Evolutionary conservation across 2,888 invertebrate species (phyloP), one percentile per base, ranked within the genome.

Genomic region (Keiferia lycopersicella): DNA sequence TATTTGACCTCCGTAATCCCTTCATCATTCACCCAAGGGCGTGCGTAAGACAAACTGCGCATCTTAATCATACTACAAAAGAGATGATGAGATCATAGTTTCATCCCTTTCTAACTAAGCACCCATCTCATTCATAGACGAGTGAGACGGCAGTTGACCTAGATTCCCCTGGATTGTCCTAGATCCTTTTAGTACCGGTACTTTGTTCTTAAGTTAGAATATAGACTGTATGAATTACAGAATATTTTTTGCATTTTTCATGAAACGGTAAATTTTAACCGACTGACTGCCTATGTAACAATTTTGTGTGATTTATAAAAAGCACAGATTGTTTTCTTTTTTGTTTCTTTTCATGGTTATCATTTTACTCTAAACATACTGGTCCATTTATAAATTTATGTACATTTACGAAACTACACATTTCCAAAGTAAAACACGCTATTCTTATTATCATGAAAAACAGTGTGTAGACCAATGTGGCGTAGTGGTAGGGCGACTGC

Each of bases 111-210:
- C 51, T 22, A 22, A 53, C 51, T 53, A 22, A 53, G 4, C 22
- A 26, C 51, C 26, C 14, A 26, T 53, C 51, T 22, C 26, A 26
- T 22, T 14, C 22, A 20, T 22, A 22, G 51, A 26, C 26, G 22
- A 53, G 26, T 22, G 68, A 34, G 34, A 64, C 63, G 63, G 63
- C 64, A 63, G 50, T 66, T 66, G 66, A 68, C 51, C 51, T 53
- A 22, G 51, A 53, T 53, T 53, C 12, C 51, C 51, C 14, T 14
- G 22, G 26, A 53, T 53, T 53, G 51, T 53, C 51, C 51, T 53
- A 26, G 22, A 53, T 53, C 14, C 51, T 53, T 53, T 53, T 34
- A 34, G 12, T 53, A 20, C 51, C 20, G 11, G 26, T 53, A 53
- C 26, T 53, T 53, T 22, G 22, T 26, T 26, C 14, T 14, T 53